Conservation (phyloP, 2,113 vertebrate genomes). For the Illadopsis cleaveri region DNA sequence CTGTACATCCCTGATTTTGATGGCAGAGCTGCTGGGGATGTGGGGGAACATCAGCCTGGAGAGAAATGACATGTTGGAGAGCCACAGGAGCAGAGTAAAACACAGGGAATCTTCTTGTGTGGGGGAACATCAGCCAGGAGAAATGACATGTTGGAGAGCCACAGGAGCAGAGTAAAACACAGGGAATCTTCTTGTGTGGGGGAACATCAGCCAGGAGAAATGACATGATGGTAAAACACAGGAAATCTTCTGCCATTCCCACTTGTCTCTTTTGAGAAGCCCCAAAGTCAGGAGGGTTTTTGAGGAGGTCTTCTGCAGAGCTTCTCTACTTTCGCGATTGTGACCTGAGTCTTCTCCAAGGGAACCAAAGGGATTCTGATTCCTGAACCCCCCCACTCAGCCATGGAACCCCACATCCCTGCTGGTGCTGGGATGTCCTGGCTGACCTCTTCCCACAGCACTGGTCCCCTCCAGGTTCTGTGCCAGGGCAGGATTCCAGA, state of each 20-base stretch:
- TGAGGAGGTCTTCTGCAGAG: background rate
- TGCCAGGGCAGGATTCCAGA: background rate
- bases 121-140: too few relatives aligned
- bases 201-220: too few relatives aligned
- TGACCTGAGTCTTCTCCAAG: background rate
- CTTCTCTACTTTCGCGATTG: background rate
- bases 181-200: too few relatives aligned
- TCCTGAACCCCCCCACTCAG: rapidly evolving
- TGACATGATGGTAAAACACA: too few relatives aligned
- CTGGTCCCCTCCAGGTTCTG: too few relatives aligned
- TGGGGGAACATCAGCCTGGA: background rate
- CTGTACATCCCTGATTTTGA: background rate
- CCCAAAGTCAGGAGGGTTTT: background rate
- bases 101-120: too few relatives aligned
- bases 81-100: background rate
- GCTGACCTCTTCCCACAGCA: background rate
- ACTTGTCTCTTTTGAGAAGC: background rate
- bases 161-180: too few relatives aligned
- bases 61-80: background rate
- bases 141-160: too few relatives aligned
- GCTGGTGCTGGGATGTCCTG: rapidly evolving
- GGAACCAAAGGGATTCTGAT: background rate
- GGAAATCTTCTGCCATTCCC: background rate
- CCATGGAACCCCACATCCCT: background rate
- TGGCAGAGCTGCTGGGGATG: rapidly evolving